phyloP scores from a whole-genome alignment of 1,140 invertebrate genomes.

The Berghia stephanieae region DNA sequence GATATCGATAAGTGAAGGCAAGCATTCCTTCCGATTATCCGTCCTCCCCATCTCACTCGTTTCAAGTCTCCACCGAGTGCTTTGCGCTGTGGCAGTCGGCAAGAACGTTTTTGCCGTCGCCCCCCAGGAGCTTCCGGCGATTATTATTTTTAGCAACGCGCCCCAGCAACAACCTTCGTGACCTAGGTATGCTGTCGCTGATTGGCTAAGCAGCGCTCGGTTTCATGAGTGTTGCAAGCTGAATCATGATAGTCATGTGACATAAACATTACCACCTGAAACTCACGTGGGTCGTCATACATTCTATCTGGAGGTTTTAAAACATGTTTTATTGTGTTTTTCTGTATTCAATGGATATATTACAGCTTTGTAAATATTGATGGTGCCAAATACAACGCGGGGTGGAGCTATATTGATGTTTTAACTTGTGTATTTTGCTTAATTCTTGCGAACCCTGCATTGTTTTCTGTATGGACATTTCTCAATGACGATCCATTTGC shows the following conservation, averaged over 20 bases:
- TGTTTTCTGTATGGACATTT: too few relatives aligned
- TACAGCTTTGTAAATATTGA: too few relatives aligned
- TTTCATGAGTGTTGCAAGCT: constrained; percentile 38
- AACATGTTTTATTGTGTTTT: too few relatives aligned
- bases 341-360: too few relatives aligned
- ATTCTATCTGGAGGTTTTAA: too few relatives aligned
- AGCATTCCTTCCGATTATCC: neutral
- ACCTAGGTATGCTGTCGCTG: constrained; percentile 29
- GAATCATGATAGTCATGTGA: constrained; percentile 44
- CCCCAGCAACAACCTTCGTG: constrained; percentile 42
- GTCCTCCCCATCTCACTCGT: neutral
- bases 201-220: constrained; percentile 31
- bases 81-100: neutral
- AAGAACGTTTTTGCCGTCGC: constrained; percentile 27
- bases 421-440: too few relatives aligned
- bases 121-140: constrained; percentile 24
- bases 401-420: too few relatives aligned
- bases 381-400: too few relatives aligned
- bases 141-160: constrained; percentile 40
- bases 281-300: too few relatives aligned
- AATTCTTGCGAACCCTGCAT: too few relatives aligned
- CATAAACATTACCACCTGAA: constrained; percentile 45
- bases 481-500: too few relatives aligned
- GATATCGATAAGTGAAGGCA: neutral
- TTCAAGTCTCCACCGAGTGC: neutral